A percentile compares a stretch with the other conserved stretches of the same genome.
Evolutionary conservation across 2,797 vertebrate genomes (phyloP).

Genomic region (Iguana delicatissima): DNA sequence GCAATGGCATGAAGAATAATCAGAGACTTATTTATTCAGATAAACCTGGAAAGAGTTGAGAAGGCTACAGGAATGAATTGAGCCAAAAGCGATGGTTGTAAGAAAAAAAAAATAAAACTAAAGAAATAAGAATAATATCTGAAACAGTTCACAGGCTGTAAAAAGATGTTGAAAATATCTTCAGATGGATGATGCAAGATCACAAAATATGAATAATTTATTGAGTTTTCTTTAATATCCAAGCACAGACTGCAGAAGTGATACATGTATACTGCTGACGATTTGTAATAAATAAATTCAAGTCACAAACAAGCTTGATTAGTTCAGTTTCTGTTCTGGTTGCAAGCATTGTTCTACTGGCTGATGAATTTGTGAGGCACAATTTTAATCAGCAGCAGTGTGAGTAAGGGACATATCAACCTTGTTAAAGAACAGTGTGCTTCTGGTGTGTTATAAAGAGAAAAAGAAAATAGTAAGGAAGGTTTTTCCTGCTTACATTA

Average conservation of each 20-base stretch:
- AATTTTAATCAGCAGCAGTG: neutral
- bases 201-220: constrained; percentile 58
- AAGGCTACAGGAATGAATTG: constrained; percentile 7
- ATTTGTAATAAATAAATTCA: neutral
- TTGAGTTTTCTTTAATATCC: constrained; percentile 48
- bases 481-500: neutral
- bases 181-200: constrained; percentile 42
- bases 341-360: neutral
- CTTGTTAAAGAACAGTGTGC: neutral
- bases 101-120: neutral
- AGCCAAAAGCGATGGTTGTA: constrained; percentile 40
- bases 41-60: constrained; percentile 61
- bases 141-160: constrained; percentile 49
- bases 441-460: neutral
- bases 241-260: constrained; percentile 23
- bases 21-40: constrained; percentile 75
- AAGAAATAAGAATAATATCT: constrained; percentile 36
- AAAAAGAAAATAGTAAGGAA: neutral
- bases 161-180: constrained; percentile 57
- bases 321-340: neutral
- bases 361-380: neutral
- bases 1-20: constrained; percentile 74
- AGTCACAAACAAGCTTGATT: constrained; percentile 27
- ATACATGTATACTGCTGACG: constrained; percentile 30
- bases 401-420: neutral